Evolutionary conservation across 2,113 vertebrate genomes (phyloP).

Genomic region (Trematocara zebra): DNA sequence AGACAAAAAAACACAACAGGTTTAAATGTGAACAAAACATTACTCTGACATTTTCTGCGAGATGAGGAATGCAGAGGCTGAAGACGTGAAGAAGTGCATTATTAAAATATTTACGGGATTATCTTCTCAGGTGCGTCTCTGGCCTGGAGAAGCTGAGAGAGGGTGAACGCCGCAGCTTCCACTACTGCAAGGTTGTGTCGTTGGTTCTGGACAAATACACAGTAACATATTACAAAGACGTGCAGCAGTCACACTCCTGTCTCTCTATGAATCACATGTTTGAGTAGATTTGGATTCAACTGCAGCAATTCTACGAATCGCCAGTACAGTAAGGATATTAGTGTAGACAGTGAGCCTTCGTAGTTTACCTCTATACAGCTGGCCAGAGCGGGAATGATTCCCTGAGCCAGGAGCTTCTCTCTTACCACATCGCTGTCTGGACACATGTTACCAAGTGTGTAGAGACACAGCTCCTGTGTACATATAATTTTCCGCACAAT

Average conservation of each 20-base stretch:
- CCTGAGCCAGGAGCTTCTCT: constrained; percentile 87
- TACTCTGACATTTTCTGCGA: not conserved
- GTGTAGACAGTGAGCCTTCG: fast-evolving
- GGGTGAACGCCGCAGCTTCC: constrained; percentile 85
- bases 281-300: not conserved
- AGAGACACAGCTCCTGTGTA: constrained; percentile 89
- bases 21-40: not conserved
- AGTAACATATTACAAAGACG: not conserved
- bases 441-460: constrained; percentile 89
- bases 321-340: not conserved
- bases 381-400: constrained; percentile 82
- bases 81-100: not conserved
- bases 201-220: constrained; percentile 66
- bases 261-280: not conserved
- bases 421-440: constrained; percentile 82
- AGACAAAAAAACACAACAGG: not conserved
- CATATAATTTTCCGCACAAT: not conserved
- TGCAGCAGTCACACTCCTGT: not conserved
- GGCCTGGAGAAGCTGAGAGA: constrained; percentile 91
- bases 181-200: constrained; percentile 81
- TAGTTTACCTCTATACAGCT: constrained; percentile 83
- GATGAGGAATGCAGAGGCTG: not conserved
- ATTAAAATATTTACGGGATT: constrained; percentile 75
- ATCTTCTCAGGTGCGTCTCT: constrained; percentile 79
- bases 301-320: not conserved